Evolutionary conservation across 1,140 invertebrate species (phyloP).

Genomic region (Leptinotarsa texana): DNA sequence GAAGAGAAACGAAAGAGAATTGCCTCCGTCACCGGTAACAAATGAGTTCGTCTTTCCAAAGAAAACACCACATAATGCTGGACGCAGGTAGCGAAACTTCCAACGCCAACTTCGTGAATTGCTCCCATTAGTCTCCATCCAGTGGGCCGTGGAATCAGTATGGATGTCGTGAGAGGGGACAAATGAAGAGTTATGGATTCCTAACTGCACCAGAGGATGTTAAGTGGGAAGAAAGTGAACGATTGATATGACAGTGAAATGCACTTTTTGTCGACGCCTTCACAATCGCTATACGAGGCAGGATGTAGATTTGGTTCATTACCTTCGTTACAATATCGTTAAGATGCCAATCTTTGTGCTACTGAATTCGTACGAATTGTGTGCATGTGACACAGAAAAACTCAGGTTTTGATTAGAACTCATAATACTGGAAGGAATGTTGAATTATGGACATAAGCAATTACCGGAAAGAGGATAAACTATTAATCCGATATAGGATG

Average conservation of each 20-base stretch:
- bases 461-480: too few species aligned
- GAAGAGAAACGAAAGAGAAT: constrained; percentile 40
- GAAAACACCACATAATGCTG: constrained; percentile 47
- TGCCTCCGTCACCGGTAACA: constrained; percentile 51
- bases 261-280: constrained; percentile 22
- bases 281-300: constrained; percentile 3
- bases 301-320: background rate
- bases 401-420: too few species aligned
- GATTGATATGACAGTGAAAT: constrained; percentile 32
- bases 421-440: too few species aligned
- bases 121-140: constrained; percentile 53
- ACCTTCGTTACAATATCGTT: background rate
- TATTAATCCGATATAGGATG: too few species aligned
- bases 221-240: constrained; percentile 46
- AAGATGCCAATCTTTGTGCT: too few species aligned
- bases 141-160: constrained; percentile 45
- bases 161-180: constrained; percentile 41
- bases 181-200: constrained; percentile 54
- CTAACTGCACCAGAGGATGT: constrained; percentile 45
- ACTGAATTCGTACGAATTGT: too few species aligned
- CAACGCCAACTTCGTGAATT: constrained; percentile 49
- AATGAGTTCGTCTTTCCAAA: constrained; percentile 45
- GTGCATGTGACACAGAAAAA: too few species aligned
- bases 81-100: constrained; percentile 47
- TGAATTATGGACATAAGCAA: too few species aligned